Percentiles rank a stretch among this genome's conserved stretches.
phyloP scores from a whole-genome alignment of 2,797 vertebrate species.

The Cossypha dichroa region DNA sequence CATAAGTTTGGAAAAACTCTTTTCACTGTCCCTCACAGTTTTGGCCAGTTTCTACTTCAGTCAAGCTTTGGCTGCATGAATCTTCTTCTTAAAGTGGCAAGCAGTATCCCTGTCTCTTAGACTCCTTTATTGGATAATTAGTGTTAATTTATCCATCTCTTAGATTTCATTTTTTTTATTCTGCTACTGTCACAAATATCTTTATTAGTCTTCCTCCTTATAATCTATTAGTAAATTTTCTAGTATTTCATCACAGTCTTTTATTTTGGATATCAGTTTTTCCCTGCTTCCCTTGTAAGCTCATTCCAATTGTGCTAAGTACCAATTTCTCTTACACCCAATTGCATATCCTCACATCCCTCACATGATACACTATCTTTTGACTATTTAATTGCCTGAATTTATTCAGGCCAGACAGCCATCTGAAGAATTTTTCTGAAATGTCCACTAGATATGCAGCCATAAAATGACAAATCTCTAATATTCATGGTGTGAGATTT shows the following conservation, averaged over 20 bases:
- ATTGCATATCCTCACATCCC: background rate
- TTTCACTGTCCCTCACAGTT: too few relatives aligned
- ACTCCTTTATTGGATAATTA: background rate
- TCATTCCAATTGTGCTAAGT: background rate
- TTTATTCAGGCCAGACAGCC: background rate
- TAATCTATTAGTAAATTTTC: background rate
- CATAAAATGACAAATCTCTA: background rate
- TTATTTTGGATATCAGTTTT: background rate
- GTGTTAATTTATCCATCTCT: background rate
- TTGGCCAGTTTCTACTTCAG: too few relatives aligned
- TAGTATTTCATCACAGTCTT: background rate
- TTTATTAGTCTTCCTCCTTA: background rate
- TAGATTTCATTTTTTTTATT: background rate
- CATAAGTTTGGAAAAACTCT: too few relatives aligned
- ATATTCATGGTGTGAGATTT: background rate
- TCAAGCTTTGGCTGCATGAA: too few relatives aligned
- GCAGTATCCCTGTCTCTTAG: too few relatives aligned
- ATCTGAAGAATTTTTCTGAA: background rate
- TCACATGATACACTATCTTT: background rate
- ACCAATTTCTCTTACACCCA: accelerated
- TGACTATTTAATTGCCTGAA: background rate
- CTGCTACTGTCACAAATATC: background rate
- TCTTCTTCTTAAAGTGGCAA: too few relatives aligned
- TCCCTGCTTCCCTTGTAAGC: background rate
- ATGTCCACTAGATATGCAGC: background rate